Evolutionary conservation across 2,113 vertebrate species (phyloP), one percentile per base, ranked within the genome.

Genomic region (Silurus glanis): DNA sequence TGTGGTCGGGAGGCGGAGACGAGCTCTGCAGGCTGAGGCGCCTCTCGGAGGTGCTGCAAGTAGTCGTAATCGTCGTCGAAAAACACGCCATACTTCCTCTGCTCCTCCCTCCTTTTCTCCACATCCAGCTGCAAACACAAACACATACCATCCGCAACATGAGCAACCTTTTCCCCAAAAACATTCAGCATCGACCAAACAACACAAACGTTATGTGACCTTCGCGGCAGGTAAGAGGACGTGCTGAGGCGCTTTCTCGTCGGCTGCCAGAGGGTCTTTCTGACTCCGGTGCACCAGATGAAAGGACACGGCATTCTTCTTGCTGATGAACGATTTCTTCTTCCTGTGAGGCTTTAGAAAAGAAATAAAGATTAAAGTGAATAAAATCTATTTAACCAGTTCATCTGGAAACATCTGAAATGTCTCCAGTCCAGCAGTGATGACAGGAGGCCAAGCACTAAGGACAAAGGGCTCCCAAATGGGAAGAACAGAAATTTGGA

Each of bases 61-160:
- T 99, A 99, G 92, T 99, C 89, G 62, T 99, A 99, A 87, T 98
- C 96, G 17, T 99, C 98, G 49, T 99, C 98, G 62, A 97, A 99
- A 92, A 99, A 99, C 23, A 99, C 96, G 0, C 98, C 98, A 7
- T 95, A 99, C 2, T 97, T 91, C 85, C 97, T 94, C 92, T 99
- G 97, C 78, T 97, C 96, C 61, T 95, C 95, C 14, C 71, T 95
- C 17, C 96, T 94, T 92, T 93, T 93, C 79, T 98, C 97, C 6
- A 9, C 25, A 1, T 94, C 95, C 71, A 67, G 90, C 95, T 96
- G 90, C 9, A 55, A n/a, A 25, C 49, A 51, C 55, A 88, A 37
- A 66, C 8, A 80, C 17, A 80, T 17, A 61, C 17, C 45, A 13
- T 9, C 4, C 10, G 51, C 47, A 75, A 53, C 10, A 58, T 9